phyloP scores from a whole-genome alignment of 1,140 invertebrate genomes.

The Pseudomyrmex pallidus region DNA sequence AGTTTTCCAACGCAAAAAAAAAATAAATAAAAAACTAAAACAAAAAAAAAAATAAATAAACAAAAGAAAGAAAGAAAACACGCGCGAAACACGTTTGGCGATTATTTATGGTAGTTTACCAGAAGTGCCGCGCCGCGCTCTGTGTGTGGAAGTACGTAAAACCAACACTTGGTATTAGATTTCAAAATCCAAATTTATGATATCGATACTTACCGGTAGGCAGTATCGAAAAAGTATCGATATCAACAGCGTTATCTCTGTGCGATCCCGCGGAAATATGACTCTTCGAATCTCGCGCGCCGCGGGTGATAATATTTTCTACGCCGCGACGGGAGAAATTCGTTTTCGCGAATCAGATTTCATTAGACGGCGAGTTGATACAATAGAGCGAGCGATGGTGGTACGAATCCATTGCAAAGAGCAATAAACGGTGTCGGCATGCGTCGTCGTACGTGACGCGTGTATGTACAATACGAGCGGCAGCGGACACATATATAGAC shows the following conservation, averaged over 20 bases:
- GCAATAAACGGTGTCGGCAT: slow-evolving; percentile 53
- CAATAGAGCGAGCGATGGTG: slow-evolving; percentile 33
- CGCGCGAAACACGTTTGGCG: neutral
- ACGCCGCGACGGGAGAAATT: slow-evolving; percentile 6
- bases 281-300: neutral
- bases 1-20: no score
- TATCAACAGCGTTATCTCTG: slow-evolving; percentile 13
- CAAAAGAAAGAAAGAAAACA: no score
- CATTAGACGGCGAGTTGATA: slow-evolving; percentile 59
- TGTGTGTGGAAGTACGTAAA: neutral
- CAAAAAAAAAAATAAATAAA: no score
- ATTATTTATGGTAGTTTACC: neutral
- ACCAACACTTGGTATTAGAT: neutral
- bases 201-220: neutral
- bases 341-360: slow-evolving; percentile 64
- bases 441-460: slow-evolving; percentile 12
- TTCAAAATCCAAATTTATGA: slow-evolving; percentile 31
- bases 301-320: slow-evolving; percentile 29
- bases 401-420: slow-evolving; percentile 56
- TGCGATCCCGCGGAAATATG: neutral
- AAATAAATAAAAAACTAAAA: no score
- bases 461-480: slow-evolving; percentile 36
- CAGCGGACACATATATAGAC: neutral
- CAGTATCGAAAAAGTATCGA: slow-evolving; percentile 30
- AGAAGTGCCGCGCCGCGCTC: neutral